A percentile compares a stretch with the other conserved stretches of the same genome.
Conservation (phyloP, 2,888 invertebrate genomes). For the Mayetiola destructor region DNA sequence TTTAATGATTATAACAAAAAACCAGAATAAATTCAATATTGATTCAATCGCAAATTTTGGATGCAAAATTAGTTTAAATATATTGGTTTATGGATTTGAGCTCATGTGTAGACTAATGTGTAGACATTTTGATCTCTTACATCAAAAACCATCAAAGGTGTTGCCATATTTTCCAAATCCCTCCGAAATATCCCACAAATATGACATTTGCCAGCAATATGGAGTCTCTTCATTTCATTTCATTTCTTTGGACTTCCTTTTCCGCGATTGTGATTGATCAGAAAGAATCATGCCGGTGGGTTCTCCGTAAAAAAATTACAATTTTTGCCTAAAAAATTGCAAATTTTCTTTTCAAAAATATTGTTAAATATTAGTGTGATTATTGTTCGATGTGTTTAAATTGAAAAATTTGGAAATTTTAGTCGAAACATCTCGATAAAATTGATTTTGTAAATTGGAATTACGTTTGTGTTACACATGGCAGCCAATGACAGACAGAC, state of each 20-base stretch:
- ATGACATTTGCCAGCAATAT: neutral
- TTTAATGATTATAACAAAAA: neutral
- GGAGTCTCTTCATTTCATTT: neutral
- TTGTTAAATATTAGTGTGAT: constrained; percentile 3
- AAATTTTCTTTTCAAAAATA: neutral
- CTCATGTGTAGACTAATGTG: too few species aligned
- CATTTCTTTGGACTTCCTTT: constrained; percentile 14
- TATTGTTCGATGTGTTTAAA: neutral
- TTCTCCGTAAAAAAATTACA: constrained; percentile 19
- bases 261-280: constrained; percentile 13
- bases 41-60: too few species aligned
- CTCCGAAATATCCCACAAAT: too few species aligned
- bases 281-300: constrained; percentile 33
- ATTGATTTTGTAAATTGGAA: neutral
- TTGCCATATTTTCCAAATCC: too few species aligned
- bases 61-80: too few species aligned
- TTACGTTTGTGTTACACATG: constrained; percentile 5
- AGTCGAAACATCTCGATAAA: too few species aligned
- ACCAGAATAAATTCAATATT: too few species aligned
- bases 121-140: too few species aligned
- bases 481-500: too few species aligned
- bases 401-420: constrained; percentile 3
- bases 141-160: too few species aligned
- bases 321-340: constrained; percentile 4
- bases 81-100: too few species aligned